These are phyloP conservation scores for Scophthalmus maximus DNA, from an alignment of 2,113 vertebrate species.

Conservation along the genomic window DNA sequence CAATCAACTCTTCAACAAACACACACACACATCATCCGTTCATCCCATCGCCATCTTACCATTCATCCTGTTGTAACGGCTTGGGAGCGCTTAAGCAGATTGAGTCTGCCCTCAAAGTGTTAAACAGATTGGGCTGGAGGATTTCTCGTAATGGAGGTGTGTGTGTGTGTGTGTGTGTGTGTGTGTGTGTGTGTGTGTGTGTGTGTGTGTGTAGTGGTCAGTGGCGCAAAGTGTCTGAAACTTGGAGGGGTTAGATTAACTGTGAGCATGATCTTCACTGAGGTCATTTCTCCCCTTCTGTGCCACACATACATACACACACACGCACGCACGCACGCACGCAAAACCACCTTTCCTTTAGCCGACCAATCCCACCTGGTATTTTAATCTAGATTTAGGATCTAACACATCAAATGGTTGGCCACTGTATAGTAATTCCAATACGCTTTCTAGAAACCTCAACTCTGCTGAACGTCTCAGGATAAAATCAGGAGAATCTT, in stretches of 20 bases:
- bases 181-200: constrained; percentile 9
- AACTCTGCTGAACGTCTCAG: too few species aligned
- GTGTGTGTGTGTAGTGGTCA: constrained; percentile 21
- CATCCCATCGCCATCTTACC: constrained; percentile 66
- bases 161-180: constrained; percentile 36
- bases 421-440: too few species aligned
- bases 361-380: too few species aligned
- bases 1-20: constrained; percentile 18
- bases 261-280: constrained; percentile 68
- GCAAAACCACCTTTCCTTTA: background rate
- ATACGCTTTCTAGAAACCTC: too few species aligned
- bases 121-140: constrained; percentile 73
- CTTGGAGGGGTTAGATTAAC: constrained; percentile 67
- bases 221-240: constrained; percentile 66
- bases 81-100: constrained; percentile 80
- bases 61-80: constrained; percentile 68
- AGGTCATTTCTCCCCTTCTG: constrained; percentile 74
- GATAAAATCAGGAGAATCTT: too few species aligned
- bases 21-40: constrained; percentile 58
- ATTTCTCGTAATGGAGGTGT: constrained; percentile 46
- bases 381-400: too few species aligned
- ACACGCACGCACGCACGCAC: constrained; percentile 14
- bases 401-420: too few species aligned
- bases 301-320: constrained; percentile 26
- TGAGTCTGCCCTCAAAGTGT: constrained; percentile 79